Evolutionary conservation across 2,113 vertebrate species (phyloP), one percentile per base, ranked within the genome.

Genomic region (Calyptomena viridis): DNA sequence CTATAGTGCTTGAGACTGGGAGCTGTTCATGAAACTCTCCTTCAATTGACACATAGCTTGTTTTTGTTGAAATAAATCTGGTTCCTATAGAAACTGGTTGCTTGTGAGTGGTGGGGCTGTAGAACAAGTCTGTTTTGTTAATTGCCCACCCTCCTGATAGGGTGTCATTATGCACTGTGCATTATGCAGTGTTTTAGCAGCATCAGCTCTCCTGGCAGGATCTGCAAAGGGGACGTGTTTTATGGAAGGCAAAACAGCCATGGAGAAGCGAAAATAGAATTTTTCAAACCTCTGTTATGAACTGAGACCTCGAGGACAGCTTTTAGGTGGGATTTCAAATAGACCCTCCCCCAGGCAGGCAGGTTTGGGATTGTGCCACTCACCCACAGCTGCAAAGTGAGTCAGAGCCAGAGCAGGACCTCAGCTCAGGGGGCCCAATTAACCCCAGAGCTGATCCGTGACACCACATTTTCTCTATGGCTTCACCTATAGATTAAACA

Each of bases 41-140:
- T 73, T 94, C 87, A 66, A 76, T 28, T 62, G 59, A 31, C 53
- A 28, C 19, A 35, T 74, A 86, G 53, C 35, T 83, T 69, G 23
- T 95, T 95, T 55, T 66, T 87, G 90, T 89, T 80, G 64, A 89
- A 77, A 60, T 69, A 76, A 84, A 73, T 83, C 66, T 22, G 74
- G 80, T 93, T 96, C 90, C 94, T 89, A 75, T 96, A 93, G 93
- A 74, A 95, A 96, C 83, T 2, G 37, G 42, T 40, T 68, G 75
- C 74, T 49, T 88, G 90, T 62, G 62, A 53, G 66, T 91, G 72
- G 71, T 55, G 71, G 66, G 90, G 66, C 76, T 6, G 14, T 42
- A 50, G 84, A 87, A 84, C 14, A 53, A 82, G 24, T 25, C 52
- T 90, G 80, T 76, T 87, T n/a, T 53, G 40, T 3, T 76, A 92